phyloP scores from a whole-genome alignment of 2,797 vertebrate genomes.

The Dermochelys coriacea region DNA sequence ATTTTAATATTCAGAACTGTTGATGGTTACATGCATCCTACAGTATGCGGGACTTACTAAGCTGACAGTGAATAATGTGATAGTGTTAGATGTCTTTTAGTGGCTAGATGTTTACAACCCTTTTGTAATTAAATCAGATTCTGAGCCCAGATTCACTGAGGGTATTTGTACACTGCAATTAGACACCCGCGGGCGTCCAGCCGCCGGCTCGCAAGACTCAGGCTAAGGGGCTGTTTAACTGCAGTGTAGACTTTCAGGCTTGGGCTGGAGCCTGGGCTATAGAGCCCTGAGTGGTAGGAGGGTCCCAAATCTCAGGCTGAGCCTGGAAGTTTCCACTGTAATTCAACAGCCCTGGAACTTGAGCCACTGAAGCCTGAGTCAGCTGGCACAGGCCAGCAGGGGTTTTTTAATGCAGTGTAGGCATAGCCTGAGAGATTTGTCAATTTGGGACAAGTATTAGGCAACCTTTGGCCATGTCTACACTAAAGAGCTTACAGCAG shows the following conservation, averaged over 20 bases:
- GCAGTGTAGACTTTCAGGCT: not conserved
- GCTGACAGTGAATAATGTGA: not conserved
- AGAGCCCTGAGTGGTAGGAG: not conserved
- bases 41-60: not conserved
- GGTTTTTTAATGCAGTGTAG: not conserved
- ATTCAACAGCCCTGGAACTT: not conserved
- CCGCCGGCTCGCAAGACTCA: not conserved
- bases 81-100: not conserved
- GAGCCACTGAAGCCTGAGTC: not conserved
- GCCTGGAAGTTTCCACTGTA: not conserved
- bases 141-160: not conserved
- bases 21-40: not conserved
- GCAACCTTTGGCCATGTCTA: no score
- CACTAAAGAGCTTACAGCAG: no score
- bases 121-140: not conserved
- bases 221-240: not conserved
- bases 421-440: not conserved
- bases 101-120: not conserved
- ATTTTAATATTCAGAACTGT: not conserved
- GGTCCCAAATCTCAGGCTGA: not conserved
- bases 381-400: not conserved
- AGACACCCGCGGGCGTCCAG: not conserved
- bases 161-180: not conserved
- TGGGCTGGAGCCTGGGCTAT: not conserved
- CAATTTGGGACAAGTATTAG: not conserved